Evolutionary conservation across 2,797 vertebrate genomes (phyloP), one percentile per base, ranked within the genome.

Genomic region (Arnoldichthys spilopterus): DNA sequence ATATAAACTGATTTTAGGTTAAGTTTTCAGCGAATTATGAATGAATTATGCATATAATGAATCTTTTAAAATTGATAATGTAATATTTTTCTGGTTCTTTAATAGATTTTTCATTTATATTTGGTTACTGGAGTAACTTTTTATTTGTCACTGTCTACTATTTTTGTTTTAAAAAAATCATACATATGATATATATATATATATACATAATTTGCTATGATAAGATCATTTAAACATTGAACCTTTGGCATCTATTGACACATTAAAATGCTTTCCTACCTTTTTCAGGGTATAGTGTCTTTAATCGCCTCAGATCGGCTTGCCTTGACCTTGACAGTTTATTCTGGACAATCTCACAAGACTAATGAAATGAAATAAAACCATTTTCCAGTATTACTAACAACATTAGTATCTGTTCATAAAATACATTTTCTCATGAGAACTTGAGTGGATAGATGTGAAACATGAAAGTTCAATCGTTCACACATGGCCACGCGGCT

Each of bases 391-490:
- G 37, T 15, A 54, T 34, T 54, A 24, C 13, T 9, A 8, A n/a
- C 18, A 30, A 30, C 30, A 22, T 34, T 32, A 22, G 0, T 54
- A 37, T 11, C 68, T 43, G 49, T 32, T n/a, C 53, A 11, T 59
- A 24, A 34, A 79, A 26, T 6, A 0, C 4, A 6, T 77, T 74
- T 86, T 85, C 77, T 63, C 83, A 77, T 76, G 83, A 81, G 81
- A 86, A 86, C 83, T 43, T 79, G 20, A 69, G 72, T 70, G 43
- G 58, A 78, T 1, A 51, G 28, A 11, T 13, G 6, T 0, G 24
- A 34, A 30, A 75, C 18, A 32, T 77, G 89, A 93, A 83, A 93
- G 92, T 93, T 93, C 88, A 92, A 88, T 90, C 79, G 89, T 89
- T 93, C 90, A 91, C 16, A 43, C 12, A 26, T 84, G 62, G 87